Evolutionary conservation across 2,888 invertebrate genomes (phyloP), one percentile per base, ranked within the genome.

Genomic region (Euphydryas editha): DNA sequence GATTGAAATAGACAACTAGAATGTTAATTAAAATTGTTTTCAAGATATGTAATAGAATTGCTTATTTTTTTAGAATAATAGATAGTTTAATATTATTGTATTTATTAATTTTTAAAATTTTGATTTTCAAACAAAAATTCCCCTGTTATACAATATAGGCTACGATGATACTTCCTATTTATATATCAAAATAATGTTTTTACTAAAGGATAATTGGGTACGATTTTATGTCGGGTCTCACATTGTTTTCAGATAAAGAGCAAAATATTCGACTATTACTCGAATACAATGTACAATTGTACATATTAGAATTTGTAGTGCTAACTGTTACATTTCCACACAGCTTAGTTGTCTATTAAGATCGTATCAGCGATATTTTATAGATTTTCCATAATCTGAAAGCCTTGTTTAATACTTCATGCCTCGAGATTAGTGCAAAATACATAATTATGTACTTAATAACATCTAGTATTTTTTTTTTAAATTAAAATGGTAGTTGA

Each of bases 221-320:
- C 54, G 37, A 56, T 56, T 17, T 37, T 17, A 13, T 8, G n/a
- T 17, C 24, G 36, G 18, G 24, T 59, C 36, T 24, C 59, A 59
- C 59, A 37, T 47, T 59, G 59, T 59, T 47, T 30, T 24, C 36
- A 60, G 57, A 49, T 63, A 62, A 57, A 20, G 39, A 20, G 18
- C 46, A 47, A 56, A 21, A 47, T 57, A 63, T 63, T 63, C 46
- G 56, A 42, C 57, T 59, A 59, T 49, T 63, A 42, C 30, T 59
- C 56, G 59, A 63, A 67, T 59, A 68, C 67, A 56, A 63, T 63
- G 62, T 63, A 39, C 47, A n/a, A 63, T 46, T 62, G 62, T 55
- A 62, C 56, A 57, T 61, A 56, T 51, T 60, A 58, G 59, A 62
- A 62, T 59, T 67, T 62, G 59, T 67, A 62, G 62, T 47, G 18